These are phyloP conservation scores for Trinectes maculatus DNA, from an alignment of 2,113 vertebrate species.

Conservation along the genomic window DNA sequence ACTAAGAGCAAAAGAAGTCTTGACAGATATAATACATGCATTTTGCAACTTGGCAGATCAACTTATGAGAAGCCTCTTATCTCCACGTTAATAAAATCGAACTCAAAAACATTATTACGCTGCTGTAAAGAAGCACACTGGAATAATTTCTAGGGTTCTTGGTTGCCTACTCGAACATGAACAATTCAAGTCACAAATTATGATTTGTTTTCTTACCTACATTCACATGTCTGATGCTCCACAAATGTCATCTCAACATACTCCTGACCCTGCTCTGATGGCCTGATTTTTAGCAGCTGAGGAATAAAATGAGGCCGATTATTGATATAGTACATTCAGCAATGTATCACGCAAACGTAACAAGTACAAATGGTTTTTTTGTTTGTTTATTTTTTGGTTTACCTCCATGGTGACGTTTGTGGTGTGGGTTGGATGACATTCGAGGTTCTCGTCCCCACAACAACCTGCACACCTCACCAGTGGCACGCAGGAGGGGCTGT, in stretches of 20 bases:
- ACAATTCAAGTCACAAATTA: slow-evolving; percentile 33
- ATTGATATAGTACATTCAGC: neutral
- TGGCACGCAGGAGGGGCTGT: slow-evolving; percentile 91
- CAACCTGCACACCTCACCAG: slow-evolving; percentile 92
- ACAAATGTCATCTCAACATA: slow-evolving; percentile 86
- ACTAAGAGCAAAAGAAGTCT: neutral
- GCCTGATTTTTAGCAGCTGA: slow-evolving; percentile 84
- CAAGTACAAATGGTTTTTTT: no score
- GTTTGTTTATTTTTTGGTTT: slow-evolving; percentile 18
- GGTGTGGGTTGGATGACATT: slow-evolving; percentile 85
- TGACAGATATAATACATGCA: neutral
- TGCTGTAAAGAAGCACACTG: neutral
- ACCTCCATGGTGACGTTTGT: slow-evolving; percentile 93
- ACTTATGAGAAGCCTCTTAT: neutral
- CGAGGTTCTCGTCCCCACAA: slow-evolving; percentile 91
- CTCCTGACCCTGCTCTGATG: slow-evolving; percentile 77
- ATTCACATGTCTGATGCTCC: slow-evolving; percentile 87
- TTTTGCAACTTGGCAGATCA: neutral
- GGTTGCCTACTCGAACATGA: slow-evolving; percentile 18
- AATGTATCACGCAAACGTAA: neutral
- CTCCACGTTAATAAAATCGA: neutral
- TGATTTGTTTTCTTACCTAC: slow-evolving; percentile 81
- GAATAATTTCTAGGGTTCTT: slow-evolving; percentile 1
- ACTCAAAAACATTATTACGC: neutral
- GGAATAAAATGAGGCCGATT: slow-evolving; percentile 31